Evolutionary conservation across 2,888 invertebrate species (phyloP), one percentile per base, ranked within the genome.

Genomic region (Lasioglossum lativentre): DNA sequence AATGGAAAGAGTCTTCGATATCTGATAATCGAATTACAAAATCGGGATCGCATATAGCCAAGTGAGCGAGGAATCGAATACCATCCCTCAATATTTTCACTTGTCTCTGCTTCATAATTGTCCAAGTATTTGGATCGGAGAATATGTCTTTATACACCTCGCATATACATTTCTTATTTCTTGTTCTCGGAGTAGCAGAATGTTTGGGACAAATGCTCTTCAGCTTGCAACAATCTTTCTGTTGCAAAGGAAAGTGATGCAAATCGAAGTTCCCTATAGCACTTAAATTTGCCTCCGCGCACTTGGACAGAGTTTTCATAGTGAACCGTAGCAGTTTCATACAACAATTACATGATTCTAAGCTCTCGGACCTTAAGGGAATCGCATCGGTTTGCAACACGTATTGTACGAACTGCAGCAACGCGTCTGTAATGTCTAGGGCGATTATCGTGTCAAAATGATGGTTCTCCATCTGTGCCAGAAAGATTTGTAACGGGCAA

Each of bases 401-500:
- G 30, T 88, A 86, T 73, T 92, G 90, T 23, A 91, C 89, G 75
- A 93, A 93, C 52, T 86, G 86, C 42, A 94, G 78, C 70, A 95
- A 88, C 2, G 92, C 85, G 70, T 92, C 83, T 5, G 92, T 87
- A 30, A 94, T 90, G 63, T 92, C 90, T 40, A 95, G 87, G 23
- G 88, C 90, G 14, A 92, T 88, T 73, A 94, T 86, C 47, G 92
- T 90, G 85, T 95, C 94, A 8, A 92, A 83, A 30, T 86, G 79
- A 79, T 93, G 93, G n/a, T 88, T 84, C 70, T 95, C 92, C 68
- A 95, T 71, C 82, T 95, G 95, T 12, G 90, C 87, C 38, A 93
- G 82, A 80, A 93, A 93, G 74, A 94, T 93, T 87, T 94, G 93
- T 76, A 95, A 77, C 6, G 92, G 80, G 56, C 95, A 95, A 34